Conservation (phyloP, 2,888 invertebrate genomes). For the Diarsia dahlii region DNA sequence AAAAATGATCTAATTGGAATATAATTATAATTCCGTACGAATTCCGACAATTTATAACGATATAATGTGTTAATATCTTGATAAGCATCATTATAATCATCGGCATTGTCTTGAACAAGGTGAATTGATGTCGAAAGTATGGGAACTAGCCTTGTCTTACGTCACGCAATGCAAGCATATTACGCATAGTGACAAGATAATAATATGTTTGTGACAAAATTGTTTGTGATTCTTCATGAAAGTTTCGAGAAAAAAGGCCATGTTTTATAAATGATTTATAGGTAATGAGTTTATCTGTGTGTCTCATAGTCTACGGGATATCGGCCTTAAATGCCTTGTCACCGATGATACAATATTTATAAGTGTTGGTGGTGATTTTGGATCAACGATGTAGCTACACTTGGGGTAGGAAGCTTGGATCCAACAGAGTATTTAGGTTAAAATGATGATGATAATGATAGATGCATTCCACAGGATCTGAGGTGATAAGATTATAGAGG, state of each 20-base stretch:
- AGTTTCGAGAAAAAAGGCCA: neutral
- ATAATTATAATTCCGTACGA: conserved; percentile 30
- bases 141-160: conserved; percentile 67
- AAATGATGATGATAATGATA: neutral
- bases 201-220: conserved; percentile 7
- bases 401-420: neutral
- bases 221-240: neutral
- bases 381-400: no score
- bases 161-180: conserved; percentile 57
- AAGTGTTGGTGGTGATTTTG: no score
- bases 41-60: conserved; percentile 48
- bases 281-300: neutral
- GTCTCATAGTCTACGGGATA: no score
- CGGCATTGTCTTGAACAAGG: conserved; percentile 73
- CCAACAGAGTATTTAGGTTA: neutral
- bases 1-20: conserved; percentile 29
- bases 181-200: conserved; percentile 20
- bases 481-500: neutral
- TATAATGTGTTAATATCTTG: conserved; percentile 58
- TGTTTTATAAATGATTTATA: neutral
- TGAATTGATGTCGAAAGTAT: conserved; percentile 69
- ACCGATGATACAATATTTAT: no score
- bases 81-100: conserved; percentile 65
- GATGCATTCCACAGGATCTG: neutral
- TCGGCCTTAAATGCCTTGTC: neutral